These are phyloP conservation scores for Anastatus disparis DNA, from an alignment of 1,140 invertebrate genomes.

Conservation along the genomic window DNA sequence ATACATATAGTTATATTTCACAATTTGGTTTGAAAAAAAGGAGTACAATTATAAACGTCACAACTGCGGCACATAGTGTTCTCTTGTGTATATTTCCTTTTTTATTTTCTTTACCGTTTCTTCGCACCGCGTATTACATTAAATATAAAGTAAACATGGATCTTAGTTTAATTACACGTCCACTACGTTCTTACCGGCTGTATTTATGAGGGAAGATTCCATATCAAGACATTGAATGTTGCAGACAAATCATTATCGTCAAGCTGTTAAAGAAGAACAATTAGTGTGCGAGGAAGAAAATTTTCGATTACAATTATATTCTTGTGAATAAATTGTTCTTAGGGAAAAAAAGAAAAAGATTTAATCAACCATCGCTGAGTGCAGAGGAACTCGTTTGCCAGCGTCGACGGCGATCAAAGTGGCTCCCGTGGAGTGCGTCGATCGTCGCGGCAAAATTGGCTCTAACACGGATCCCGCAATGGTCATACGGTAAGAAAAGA, in stretches of 20 bases:
- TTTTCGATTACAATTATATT: too few species aligned
- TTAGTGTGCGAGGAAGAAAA: not conserved
- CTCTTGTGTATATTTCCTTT: not conserved
- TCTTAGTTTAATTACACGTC: not conserved
- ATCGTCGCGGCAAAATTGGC: constrained; percentile 56
- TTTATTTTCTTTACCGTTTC: not conserved
- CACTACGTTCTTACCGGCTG: constrained; percentile 7
- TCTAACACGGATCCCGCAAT: constrained; percentile 63
- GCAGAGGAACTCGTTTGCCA: constrained; percentile 13
- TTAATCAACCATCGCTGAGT: constrained; percentile 12
- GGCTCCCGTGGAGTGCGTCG: constrained; percentile 53
- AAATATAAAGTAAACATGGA: constrained; percentile 10
- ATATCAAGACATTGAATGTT: not conserved
- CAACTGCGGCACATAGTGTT: too few species aligned
- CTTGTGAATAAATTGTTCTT: too few species aligned
- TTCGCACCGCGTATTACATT: not conserved
- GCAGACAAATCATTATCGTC: not conserved
- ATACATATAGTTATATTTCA: too few species aligned
- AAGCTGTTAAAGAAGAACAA: not conserved
- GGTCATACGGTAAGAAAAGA: constrained; percentile 62
- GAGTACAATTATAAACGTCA: too few species aligned
- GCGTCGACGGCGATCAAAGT: constrained; percentile 47
- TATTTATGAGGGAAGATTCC: constrained; percentile 12
- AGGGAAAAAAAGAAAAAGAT: constrained; percentile 1
- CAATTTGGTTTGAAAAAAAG: too few species aligned